These are phyloP conservation scores for Achlya flavicornis DNA, from an alignment of 2,888 invertebrate species.

Conservation along the genomic window DNA sequence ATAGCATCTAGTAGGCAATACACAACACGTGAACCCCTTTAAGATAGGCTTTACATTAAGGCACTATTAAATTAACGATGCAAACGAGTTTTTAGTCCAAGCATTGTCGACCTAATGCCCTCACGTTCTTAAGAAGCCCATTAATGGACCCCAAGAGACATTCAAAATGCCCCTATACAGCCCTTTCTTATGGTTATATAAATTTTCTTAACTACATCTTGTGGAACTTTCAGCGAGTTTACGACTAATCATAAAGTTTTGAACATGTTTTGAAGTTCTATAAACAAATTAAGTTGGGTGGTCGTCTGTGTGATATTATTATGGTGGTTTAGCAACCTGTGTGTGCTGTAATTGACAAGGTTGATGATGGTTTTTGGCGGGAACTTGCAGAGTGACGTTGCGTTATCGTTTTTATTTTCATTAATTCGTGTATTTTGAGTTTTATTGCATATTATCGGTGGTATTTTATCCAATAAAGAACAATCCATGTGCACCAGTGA, in stretches of 20 bases:
- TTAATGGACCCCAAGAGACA: conserved; percentile 29
- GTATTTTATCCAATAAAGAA: too few species aligned
- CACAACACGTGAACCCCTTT: neutral
- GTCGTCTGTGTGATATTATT: conserved; percentile 4
- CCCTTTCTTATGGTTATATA: conserved; percentile 32
- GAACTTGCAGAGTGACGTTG: too few species aligned
- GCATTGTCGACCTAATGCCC: neutral
- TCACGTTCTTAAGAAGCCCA: conserved; percentile 25
- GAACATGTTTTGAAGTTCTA: conserved; percentile 48
- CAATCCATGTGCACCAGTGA: too few species aligned
- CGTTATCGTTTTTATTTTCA: too few species aligned
- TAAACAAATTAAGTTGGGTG: conserved; percentile 32
- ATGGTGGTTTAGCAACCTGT: neutral
- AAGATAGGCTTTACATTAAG: neutral
- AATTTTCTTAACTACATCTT: conserved; percentile 51
- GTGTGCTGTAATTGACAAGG: neutral
- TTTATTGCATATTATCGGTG: too few species aligned
- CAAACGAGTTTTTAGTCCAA: conserved; percentile 1
- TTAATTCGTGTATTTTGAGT: too few species aligned
- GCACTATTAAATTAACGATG: neutral
- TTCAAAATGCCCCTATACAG: conserved; percentile 24
- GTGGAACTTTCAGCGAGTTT: conserved; percentile 43
- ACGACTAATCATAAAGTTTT: conserved; percentile 54
- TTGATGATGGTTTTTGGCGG: too few species aligned
- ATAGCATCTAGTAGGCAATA: too few species aligned